Percentiles rank a stretch among this genome's conserved stretches.
These are phyloP conservation scores for Drosophila mimica DNA, from an alignment of 2,888 invertebrate genomes.

Conservation along the genomic window DNA sequence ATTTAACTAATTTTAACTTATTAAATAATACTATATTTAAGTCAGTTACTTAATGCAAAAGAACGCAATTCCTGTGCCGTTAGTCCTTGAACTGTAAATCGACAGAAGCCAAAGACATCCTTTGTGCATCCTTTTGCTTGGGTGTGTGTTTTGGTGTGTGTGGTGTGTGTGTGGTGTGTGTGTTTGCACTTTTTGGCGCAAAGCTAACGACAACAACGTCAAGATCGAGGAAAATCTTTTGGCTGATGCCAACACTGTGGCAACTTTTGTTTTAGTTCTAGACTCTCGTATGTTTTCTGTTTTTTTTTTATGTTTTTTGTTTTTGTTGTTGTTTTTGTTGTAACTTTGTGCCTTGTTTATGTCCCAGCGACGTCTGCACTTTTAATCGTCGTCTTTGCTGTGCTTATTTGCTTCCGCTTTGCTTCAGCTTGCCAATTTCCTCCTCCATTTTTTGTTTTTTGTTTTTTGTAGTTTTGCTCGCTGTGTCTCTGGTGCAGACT, in stretches of 20 bases:
- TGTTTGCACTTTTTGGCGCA: conserved; percentile 41
- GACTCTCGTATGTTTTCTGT: conserved; percentile 53
- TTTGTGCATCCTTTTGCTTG: conserved; percentile 3
- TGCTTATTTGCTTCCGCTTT: conserved; percentile 67
- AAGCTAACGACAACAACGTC: conserved; percentile 52
- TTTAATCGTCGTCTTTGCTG: conserved; percentile 68
- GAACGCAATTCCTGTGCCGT: neutral
- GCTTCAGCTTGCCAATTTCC: conserved; percentile 22
- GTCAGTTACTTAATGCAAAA: neutral
- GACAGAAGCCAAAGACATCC: conserved; percentile 47
- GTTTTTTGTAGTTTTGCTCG: conserved; percentile 20
- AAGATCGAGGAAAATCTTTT: conserved; percentile 40
- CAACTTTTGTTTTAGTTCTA: conserved; percentile 65
- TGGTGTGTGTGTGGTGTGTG: conserved; percentile 1
- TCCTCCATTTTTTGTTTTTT: conserved; percentile 19
- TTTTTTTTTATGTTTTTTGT: conserved; percentile 23
- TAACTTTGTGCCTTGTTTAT: conserved; percentile 73
- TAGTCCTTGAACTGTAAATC: conserved; percentile 44
- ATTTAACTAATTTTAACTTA: neutral
- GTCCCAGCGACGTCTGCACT: conserved; percentile 71
- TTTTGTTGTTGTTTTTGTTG: conserved; percentile 19
- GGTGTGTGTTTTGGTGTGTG: conserved; percentile 1
- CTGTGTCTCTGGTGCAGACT: conserved; percentile 47
- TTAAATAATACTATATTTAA: neutral
- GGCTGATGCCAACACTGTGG: conserved; percentile 45